Percentiles rank a stretch among this genome's conserved stretches.
phyloP scores from a whole-genome alignment of 2,797 vertebrate species.

The Tiaroga cobitis region DNA sequence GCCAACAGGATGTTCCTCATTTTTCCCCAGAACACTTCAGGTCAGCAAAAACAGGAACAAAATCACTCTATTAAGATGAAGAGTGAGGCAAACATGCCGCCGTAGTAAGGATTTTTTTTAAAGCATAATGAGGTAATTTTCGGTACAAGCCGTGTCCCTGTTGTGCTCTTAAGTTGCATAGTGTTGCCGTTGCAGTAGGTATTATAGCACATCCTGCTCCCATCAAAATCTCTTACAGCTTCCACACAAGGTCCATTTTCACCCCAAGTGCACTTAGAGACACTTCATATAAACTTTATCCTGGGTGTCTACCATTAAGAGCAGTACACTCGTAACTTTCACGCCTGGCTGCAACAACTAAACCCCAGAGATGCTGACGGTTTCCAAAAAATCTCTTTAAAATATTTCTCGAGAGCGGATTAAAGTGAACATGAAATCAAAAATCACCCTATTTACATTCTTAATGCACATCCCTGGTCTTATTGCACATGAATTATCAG shows the following conservation, averaged over 20 bases:
- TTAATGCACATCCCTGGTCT: background rate
- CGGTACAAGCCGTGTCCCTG: conserved; percentile 23
- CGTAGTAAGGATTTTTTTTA: conserved; percentile 20
- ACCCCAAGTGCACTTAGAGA: conserved; percentile 25
- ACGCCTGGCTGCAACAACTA: conserved; percentile 8
- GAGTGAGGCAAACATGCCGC: background rate
- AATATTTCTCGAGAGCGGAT: conserved; percentile 4
- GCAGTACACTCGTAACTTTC: conserved; percentile 27
- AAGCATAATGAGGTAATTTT: conserved; percentile 42
- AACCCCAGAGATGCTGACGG: conserved; percentile 29
- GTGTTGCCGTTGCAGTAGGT: conserved; percentile 15
- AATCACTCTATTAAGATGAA: conserved; percentile 42
- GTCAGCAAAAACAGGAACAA: conserved; percentile 41
- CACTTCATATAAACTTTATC: conserved; percentile 37
- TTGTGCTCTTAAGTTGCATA: conserved; percentile 37
- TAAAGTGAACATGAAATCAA: conserved; percentile 6
- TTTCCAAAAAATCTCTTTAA: conserved; percentile 24
- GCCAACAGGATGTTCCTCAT: conserved; percentile 15
- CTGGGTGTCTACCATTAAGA: conserved; percentile 25
- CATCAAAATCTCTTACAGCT: conserved; percentile 35
- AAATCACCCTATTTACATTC: background rate
- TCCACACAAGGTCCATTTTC: conserved; percentile 35
- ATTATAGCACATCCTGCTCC: conserved; percentile 40
- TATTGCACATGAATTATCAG: conserved; percentile 7
- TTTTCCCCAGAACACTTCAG: conserved; percentile 25